Evolutionary conservation across 2,113 vertebrate species (phyloP).

Genomic region (Misgurnus mizolepis): DNA sequence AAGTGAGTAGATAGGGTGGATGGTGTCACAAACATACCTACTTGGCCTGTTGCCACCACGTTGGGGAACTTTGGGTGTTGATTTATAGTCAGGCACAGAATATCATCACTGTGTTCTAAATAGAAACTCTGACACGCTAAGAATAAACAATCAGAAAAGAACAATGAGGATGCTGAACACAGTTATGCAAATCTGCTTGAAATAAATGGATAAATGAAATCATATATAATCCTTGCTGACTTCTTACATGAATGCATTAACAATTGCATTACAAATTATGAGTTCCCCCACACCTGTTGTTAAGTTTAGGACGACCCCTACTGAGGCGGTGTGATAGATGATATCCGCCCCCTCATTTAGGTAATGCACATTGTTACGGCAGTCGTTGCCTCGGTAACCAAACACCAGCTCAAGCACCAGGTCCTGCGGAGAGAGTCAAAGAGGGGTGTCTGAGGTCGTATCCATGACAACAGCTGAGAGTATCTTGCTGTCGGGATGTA

Average conservation of each 20-base stretch:
- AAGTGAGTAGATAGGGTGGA: conserved; percentile 3
- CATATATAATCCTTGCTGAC: background rate
- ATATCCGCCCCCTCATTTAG: conserved; percentile 97
- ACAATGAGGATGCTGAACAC: conserved; percentile 18
- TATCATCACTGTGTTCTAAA: conserved; percentile 97
- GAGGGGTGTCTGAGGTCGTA: conserved; percentile 62
- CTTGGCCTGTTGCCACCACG: conserved; percentile 99
- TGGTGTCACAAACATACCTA: conserved; percentile 94
- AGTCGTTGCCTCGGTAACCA: conserved; percentile 96
- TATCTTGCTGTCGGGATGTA: conserved; percentile 35
- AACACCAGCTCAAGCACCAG: conserved; percentile 95
- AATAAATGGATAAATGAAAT: background rate
- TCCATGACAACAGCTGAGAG: conserved; percentile 63
- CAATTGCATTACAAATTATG: background rate
- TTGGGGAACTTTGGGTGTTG: conserved; percentile 99
- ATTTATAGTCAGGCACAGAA: conserved; percentile 99
- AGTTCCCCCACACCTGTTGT: conserved; percentile 83
- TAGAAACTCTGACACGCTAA: conserved; percentile 97
- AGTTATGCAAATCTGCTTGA: background rate
- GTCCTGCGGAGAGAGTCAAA: conserved; percentile 78
- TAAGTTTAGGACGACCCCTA: conserved; percentile 93
- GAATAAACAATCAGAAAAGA: conserved; percentile 47
- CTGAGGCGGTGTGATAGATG: conserved; percentile 94
- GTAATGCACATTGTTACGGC: conserved; percentile 98
- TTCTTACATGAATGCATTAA: background rate